Evolutionary conservation across 2,113 vertebrate genomes (phyloP), one percentile per base, ranked within the genome.

Genomic region (Phalacrocorax brasilianus): DNA sequence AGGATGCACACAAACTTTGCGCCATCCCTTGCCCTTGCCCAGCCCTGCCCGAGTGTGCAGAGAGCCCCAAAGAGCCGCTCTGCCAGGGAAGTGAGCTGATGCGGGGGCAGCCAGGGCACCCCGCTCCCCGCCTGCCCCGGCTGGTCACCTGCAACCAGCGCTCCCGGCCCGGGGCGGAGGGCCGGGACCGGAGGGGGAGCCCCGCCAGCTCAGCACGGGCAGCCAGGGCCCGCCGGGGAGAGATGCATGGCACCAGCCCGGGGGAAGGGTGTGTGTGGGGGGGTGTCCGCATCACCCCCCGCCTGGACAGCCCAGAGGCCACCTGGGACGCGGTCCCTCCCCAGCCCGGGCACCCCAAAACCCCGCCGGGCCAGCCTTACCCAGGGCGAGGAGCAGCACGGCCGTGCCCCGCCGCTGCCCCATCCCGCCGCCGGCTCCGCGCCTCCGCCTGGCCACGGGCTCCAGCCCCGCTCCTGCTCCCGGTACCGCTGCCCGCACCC

Each of bases 1-100:
- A 3, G 40, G 66, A 11, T 2, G 2, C 45, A 14, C 26, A 21
- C 5, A 1, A 24, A 5, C 22, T 30, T 19, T 8, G 5, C 1
- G 0, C n/a, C 1, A 2, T 3, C 32, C 38, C 45, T 27, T 4
- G 1, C 47, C 44, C 5, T 3, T 32, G 11, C 65, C 33, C 42
- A 16, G 21, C 38, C 8, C 11, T 50, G 24, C 20, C 73, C 4
- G 45, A 2, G 4, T 27, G 12, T 40, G 74, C 53, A 7, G 44
- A 14, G 61, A 85, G 33, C 59, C 66, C 12, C 2, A 32, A 32
- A 8, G 19, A 28, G 9, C 49, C 3, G 3, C 62, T 50, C 40
- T 11, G 47, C 49, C 18, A 2, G 55, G 12, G 14, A 44, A 30
- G 32, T n/a, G 59, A 42, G 42, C 28, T 10, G 1, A 4, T 4